These are phyloP conservation scores for Apis florea DNA, from an alignment of 1,140 invertebrate genomes.

Conservation along the genomic window DNA sequence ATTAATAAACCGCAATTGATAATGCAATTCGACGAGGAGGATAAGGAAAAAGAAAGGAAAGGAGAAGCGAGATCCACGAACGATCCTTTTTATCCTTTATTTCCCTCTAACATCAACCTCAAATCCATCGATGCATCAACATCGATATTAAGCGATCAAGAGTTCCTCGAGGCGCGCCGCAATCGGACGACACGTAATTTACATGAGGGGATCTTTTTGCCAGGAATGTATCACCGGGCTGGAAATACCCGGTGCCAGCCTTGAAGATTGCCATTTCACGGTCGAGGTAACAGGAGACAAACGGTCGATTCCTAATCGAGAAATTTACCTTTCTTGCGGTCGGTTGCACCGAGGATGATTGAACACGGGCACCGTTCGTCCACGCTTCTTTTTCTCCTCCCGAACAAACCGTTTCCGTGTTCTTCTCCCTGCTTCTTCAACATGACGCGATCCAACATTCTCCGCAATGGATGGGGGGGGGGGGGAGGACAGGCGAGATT, in stretches of 20 bases:
- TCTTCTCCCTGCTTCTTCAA: neutral
- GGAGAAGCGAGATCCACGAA: too few relatives aligned
- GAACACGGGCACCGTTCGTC: slow-evolving; percentile 28
- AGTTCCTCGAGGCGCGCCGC: slow-evolving; percentile 21
- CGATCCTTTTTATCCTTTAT: too few relatives aligned
- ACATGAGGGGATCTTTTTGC: neutral
- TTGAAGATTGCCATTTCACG: slow-evolving; percentile 48
- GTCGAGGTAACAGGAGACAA: slow-evolving; percentile 47
- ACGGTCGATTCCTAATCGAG: slow-evolving; percentile 53
- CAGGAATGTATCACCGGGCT: slow-evolving; percentile 1
- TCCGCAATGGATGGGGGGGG: too few relatives aligned
- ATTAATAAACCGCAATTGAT: too few relatives aligned
- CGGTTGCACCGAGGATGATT: slow-evolving; percentile 12
- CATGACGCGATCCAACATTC: neutral
- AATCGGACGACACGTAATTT: slow-evolving; percentile 3
- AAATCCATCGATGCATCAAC: neutral
- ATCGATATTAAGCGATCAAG: slow-evolving; percentile 11
- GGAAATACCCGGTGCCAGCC: slow-evolving; percentile 22
- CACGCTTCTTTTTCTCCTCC: neutral
- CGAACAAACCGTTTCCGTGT: slow-evolving; percentile 28
- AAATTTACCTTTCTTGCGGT: slow-evolving; percentile 47
- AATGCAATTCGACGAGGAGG: too few relatives aligned
- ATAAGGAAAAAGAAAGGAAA: too few relatives aligned
- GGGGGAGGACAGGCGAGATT: neutral
- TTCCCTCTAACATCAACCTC: neutral